Evolutionary conservation across 1,140 invertebrate genomes (phyloP), one percentile per base, ranked within the genome.

Genomic region (Drosophila funebris): DNA sequence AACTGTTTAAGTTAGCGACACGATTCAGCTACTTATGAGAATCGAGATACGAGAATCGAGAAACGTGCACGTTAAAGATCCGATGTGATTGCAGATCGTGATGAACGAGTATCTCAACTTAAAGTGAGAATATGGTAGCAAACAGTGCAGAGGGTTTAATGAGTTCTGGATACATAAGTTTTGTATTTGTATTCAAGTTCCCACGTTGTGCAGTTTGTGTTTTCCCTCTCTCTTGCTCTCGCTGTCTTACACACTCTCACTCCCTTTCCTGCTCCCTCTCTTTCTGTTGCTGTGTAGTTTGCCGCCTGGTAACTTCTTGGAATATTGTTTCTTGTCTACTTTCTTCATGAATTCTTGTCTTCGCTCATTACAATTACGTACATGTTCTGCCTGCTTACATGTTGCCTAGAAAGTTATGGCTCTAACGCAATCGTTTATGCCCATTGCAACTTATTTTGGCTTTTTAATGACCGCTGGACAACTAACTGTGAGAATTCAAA

Each of bases 401-500:
- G 43, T 36, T 60, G 33, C 11, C 60, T 18, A 36, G 37, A 70
- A 70, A 54, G 60, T 63, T 63, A 53, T 52, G 54, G 29, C 13
- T n/a, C 31, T 56, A 61, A 61, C 41, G 44, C 14, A 27, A 50
- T 43, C 58, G 48, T 70, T 62, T 62, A 69, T 53, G 37, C 13
- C 46, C 63, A 37, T 60, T 67, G 54, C 63, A 67, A 50, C 18
- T 60, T 56, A 29, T 73, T 62, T 70, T 22, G 58, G 52, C 31
- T 18, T 44, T 54, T 75, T 75, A 66, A 75, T 39, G 68, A 72
- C 41, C 11, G 37, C 27, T 46, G 58, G n/a, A n/a, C n/a, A n/a
- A 37, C 53, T 46, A 75, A 52, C 48, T 66, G 37, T 66, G 46
- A 54, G 73, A 64, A 75, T 71, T 64, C 27, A 71, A 61, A 73